Evolutionary conservation across 2,888 invertebrate genomes (phyloP), one percentile per base, ranked within the genome.

Genomic region (Prionchulus punctatus): DNA sequence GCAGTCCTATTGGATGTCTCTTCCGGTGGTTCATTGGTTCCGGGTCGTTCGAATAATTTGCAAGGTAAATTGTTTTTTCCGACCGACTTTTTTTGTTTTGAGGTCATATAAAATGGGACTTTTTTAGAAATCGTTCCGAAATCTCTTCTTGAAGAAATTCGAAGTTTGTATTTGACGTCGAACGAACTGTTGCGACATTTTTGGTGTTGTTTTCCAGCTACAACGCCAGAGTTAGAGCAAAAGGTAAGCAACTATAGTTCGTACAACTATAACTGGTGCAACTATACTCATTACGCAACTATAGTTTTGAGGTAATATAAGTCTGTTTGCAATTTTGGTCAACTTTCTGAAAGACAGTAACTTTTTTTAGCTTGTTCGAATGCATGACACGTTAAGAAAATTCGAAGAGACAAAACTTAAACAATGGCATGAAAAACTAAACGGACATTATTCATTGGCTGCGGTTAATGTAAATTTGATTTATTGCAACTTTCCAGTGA

Each of bases 171-270:
- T 75, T 78, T 84, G 54, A 86, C 88, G 1, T 78, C 86, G 2
- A 83, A 86, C 59, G 96, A 96, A 75, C 74, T 98, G 58, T 75
- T 94, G 18, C 80, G 86, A 58, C 92, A 94, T 74, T 86, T 96
- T 75, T 98, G 96, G 94, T 79, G 82, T 48, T 86, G 91, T 71
- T 92, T 96, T 76, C 82, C 82, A 1, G 82, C 83, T 0, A 82
- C 82, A 0, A 81, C 82, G 1, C 78, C 82, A 25, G 80, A 80
- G 54, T 75, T 84, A 42, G 85, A 88, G 70, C 82, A 83, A 26
- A 79, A 79, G 70, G 75, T 75, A 60, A 49, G 23, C 23, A n/a
- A n/a, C n/a, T n/a, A n/a, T n/a, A n/a, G n/a, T n/a, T n/a, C n/a
- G n/a, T n/a, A n/a, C n/a, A n/a, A n/a, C n/a, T 59, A 50, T 28